Evolutionary conservation across 1,140 invertebrate species (phyloP), one percentile per base, ranked within the genome.

Genomic region (Bombus sylvicola): DNA sequence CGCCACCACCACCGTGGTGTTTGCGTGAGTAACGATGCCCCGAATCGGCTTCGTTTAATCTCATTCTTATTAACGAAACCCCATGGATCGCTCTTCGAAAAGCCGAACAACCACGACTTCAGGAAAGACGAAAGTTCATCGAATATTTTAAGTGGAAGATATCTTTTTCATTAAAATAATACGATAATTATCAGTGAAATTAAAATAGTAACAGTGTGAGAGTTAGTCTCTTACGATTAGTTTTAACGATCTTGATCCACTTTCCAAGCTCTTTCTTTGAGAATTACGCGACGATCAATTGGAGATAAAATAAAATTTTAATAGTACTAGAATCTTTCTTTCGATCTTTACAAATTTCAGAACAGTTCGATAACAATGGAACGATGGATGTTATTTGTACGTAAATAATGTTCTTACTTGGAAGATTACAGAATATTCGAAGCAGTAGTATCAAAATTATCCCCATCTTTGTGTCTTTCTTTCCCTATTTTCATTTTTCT

Each of bases 11-110:
- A 22, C 18, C 18, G 18, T 22, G 39, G 66, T 43, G 66, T 71
- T 37, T 47, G 79, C 34, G 13, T 15, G 68, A 81, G 34, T 18
- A 31, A 12, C n/a, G 41, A 34, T 72, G 68, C 37, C 28, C 34
- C 39, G 53, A 62, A 73, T 81, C 66, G 47, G 28, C 34, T 18
- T 12, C 66, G 47, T 37, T 81, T 81, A 59, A 41, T 81, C 53
- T 59, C 80, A 28, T 81, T 81, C n/a, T 73, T 81, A 81, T 81
- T 81, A 74, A 81, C 74, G 69, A 73, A 81, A 73, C 34, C 25
- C 39, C 5, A 43, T 9, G 37, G 37, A 4, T 37, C 10, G 5
- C 12, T 28, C 18, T 13, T 12, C 1, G 47, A 31, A 18, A 53
- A 8, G 28, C 41, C 18, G 9, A 28, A 0, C 34, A 2, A 22